Conservation (phyloP, 2,113 vertebrate species). For the Erythrocebus patas region DNA sequence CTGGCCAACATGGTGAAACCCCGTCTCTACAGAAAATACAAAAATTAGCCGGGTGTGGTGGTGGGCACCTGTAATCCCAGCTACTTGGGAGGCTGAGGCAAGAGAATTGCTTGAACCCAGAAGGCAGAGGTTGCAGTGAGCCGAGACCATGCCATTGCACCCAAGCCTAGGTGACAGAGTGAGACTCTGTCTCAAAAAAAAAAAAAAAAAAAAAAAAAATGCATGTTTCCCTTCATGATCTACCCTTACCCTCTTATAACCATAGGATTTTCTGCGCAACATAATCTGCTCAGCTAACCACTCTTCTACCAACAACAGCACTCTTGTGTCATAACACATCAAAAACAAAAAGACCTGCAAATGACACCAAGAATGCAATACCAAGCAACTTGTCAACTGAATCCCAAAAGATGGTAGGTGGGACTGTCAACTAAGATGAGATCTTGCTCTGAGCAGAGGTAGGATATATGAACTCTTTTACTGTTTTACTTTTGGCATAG, state of each 20-base stretch:
- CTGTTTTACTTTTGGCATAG: background rate
- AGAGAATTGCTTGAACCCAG: no score
- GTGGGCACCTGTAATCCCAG: no score
- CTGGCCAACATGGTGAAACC: no score
- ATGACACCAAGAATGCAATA: background rate
- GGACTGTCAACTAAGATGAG: background rate
- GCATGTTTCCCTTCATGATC: accelerated
- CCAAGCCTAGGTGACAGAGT: no score
- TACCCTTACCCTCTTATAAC: background rate
- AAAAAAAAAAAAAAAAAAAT: background rate
- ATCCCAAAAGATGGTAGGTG: background rate
- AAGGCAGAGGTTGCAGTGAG: no score
- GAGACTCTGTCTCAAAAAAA: no score
- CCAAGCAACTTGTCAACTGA: background rate
- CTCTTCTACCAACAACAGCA: background rate
- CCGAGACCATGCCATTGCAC: no score
- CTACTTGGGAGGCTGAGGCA: no score
- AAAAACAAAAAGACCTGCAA: background rate
- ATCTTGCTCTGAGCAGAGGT: background rate
- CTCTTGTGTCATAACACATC: background rate
- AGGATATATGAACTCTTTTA: background rate
- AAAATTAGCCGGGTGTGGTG: no score
- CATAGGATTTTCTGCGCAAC: background rate
- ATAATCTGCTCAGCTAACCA: background rate
- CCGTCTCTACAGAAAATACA: no score